phyloP scores from a whole-genome alignment of 2,888 invertebrate genomes.

The Thalpophila matura region DNA sequence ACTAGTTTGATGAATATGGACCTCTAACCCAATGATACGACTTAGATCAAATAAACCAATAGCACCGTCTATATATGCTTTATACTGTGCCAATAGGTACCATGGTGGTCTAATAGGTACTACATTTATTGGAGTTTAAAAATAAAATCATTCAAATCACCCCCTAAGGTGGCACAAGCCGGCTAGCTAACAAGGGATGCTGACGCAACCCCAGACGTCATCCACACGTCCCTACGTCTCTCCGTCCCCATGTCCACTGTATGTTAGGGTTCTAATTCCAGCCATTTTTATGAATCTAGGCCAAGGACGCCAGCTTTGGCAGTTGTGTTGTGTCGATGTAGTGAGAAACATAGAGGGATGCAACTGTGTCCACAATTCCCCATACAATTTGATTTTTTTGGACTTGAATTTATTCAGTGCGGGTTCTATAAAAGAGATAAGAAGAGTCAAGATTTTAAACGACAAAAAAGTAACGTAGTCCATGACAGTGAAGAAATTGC shows the following conservation, averaged over 20 bases:
- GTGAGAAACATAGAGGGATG: not conserved
- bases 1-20: no score
- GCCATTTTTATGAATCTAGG: conserved; percentile 21
- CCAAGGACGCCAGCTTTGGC: conserved; percentile 34
- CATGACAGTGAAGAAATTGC: no score
- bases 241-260: not conserved
- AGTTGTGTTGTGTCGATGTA: conserved; percentile 20
- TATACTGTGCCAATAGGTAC: no score
- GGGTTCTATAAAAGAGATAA: not conserved
- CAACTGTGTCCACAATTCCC: not conserved
- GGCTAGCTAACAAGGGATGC: not conserved
- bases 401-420: not conserved
- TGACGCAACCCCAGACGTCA: conserved; percentile 1
- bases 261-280: conserved; percentile 28
- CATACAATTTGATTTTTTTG: not conserved
- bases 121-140: not conserved
- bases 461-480: no score
- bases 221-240: not conserved
- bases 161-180: not conserved
- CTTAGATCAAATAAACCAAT: not conserved
- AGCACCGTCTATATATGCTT: not conserved
- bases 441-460: not conserved
- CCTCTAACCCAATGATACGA: not conserved
- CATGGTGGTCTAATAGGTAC: no score
- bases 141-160: not conserved